Evolutionary conservation across 2,113 vertebrate genomes (phyloP).

Genomic region (Onychostoma macrolepis): DNA sequence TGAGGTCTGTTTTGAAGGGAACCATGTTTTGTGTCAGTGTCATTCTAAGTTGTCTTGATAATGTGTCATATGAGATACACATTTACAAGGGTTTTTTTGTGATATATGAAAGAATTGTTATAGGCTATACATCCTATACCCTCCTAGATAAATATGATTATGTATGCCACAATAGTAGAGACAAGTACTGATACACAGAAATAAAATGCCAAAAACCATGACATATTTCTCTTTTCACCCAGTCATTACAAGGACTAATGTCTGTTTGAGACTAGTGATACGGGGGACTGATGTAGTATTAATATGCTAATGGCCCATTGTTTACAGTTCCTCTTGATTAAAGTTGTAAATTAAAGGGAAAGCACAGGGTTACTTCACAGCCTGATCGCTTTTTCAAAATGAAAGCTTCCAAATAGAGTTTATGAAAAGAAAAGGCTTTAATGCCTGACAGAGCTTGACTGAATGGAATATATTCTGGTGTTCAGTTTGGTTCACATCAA

Average conservation of each 20-base stretch:
- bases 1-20: no score
- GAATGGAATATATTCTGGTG: not conserved
- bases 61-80: not conserved
- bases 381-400: conserved; percentile 54
- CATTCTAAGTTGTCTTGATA: not conserved
- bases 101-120: not conserved
- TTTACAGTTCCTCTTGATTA: conserved; percentile 53
- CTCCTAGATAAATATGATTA: not conserved
- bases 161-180: not conserved
- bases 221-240: not conserved
- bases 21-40: not conserved
- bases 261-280: conserved; percentile 12
- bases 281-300: conserved; percentile 51
- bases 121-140: not conserved
- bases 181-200: not conserved
- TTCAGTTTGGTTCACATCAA: conserved; percentile 3
- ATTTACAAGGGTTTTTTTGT: not conserved
- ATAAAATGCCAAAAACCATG: not conserved
- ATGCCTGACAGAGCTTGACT: conserved; percentile 47
- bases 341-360: conserved; percentile 50
- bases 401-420: conserved; percentile 49
- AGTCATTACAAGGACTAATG: conserved; percentile 19
- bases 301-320: conserved; percentile 57
- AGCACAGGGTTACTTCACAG: conserved; percentile 28
- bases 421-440: conserved; percentile 42